phyloP scores from a whole-genome alignment of 2,797 vertebrate species.

The Nasua narica region DNA sequence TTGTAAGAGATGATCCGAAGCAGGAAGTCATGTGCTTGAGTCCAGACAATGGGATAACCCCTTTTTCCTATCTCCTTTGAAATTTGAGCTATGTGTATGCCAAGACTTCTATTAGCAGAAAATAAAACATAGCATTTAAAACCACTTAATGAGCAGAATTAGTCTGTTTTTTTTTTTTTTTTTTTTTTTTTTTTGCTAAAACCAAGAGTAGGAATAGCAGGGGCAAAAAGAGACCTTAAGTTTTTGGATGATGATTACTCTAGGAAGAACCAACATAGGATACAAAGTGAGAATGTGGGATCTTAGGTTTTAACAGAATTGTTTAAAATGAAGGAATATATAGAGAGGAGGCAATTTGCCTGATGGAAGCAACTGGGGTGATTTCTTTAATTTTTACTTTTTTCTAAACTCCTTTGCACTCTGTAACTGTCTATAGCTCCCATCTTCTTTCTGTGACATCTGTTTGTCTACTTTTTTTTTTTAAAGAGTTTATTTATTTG shows the following conservation, averaged over 20 bases:
- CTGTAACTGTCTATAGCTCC: neutral
- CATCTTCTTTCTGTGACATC: neutral
- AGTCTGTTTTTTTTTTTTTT: neutral
- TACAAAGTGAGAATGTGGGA: neutral
- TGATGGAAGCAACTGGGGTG: neutral
- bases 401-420: neutral
- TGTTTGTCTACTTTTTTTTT: neutral
- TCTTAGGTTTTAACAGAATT: neutral
- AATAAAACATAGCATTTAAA: constrained; percentile 13
- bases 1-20: constrained; percentile 49
- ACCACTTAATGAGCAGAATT: neutral
- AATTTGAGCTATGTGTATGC: neutral
- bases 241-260: neutral
- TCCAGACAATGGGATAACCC: neutral
- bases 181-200: neutral
- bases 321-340: neutral
- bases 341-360: neutral
- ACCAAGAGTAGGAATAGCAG: neutral
- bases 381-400: neutral
- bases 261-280: neutral
- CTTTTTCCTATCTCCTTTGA: neutral
- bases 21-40: constrained; percentile 26
- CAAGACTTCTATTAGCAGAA: neutral
- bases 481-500: neutral
- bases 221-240: neutral